Evolutionary conservation across 2,113 vertebrate genomes (phyloP), one percentile per base, ranked within the genome.

Genomic region (Coptodon bakossiorum): DNA sequence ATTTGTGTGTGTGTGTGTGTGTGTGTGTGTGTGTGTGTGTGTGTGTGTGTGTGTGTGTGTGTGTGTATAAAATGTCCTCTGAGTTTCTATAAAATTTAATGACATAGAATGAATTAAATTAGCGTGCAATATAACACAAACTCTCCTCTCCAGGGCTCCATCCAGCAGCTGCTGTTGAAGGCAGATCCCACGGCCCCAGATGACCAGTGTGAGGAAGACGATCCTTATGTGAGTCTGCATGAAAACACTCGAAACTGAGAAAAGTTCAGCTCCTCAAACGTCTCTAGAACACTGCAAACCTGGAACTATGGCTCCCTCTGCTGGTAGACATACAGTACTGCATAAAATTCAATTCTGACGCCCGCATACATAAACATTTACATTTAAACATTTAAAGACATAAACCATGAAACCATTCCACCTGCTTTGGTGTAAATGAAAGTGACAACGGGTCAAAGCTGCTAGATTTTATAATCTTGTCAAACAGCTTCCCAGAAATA

Each of bases 161-260:
- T 99, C 89, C 98, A 99, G 92, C 97, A 98, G 90, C 96, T 99
- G 93, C 94, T 96, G 57, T 61, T 99, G 88, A 97, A 97, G 85
- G 91, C 97, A 1, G 97, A 98, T 92, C 96, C 97, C 90, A 95
- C 93, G 52, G 95, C 96, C 80, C 94, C 96, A 0, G 97, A 98
- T 88, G 97, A 98, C 86, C 96, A 97, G 78, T 99, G 98, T 84
- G 98, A 99, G 91, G 97, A 98, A 22, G 98, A 98, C 57, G 98
- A 99, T 53, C 96, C 97, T 14, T 98, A 98, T 73, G 98, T 99
- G 90, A 98, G 98, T 96, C 85, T n/a, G 57, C 84, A 57, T 4
- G 3, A 22, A 17, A 54, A 76, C 43, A 66, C 66, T 24, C 29
- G 43, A 82, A 50, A 16, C 80, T 61, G 52, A 27, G 50, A 83